phyloP scores from a whole-genome alignment of 2,797 vertebrate genomes.

The Ibycter americanus region DNA sequence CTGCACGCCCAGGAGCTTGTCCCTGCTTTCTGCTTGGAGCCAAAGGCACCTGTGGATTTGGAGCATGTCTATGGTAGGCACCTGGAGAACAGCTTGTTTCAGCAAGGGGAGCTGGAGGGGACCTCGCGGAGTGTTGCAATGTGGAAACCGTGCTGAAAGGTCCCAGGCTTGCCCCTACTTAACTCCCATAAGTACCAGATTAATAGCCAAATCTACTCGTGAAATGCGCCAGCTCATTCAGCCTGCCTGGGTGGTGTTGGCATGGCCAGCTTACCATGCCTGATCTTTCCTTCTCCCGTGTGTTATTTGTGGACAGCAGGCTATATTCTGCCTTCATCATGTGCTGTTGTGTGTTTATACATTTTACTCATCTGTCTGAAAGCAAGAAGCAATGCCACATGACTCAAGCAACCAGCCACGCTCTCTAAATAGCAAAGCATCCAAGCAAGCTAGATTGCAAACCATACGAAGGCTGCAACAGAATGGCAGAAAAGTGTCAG shows the following conservation, averaged over 20 bases:
- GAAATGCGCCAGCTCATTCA: neutral
- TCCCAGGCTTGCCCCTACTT: neutral
- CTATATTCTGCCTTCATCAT: neutral
- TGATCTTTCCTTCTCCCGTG: neutral
- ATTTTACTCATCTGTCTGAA: neutral
- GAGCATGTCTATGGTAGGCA: neutral
- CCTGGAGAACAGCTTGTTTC: neutral
- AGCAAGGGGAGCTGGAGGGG: neutral
- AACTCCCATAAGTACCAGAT: neutral
- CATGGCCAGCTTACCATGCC: neutral
- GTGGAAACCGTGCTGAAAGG: neutral
- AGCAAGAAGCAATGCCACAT: neutral
- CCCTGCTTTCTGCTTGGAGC: neutral
- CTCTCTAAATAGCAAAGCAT: neutral
- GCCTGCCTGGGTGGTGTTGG: neutral
- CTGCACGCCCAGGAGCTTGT: neutral
- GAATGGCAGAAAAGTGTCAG: neutral
- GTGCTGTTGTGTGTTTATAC: neutral
- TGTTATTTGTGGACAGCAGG: neutral
- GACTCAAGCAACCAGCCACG: neutral
- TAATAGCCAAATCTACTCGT: neutral
- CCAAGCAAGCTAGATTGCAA: neutral
- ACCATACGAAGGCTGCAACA: neutral
- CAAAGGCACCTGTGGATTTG: neutral
- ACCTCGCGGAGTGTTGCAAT: neutral